Evolutionary conservation across 2,888 invertebrate genomes (phyloP), one percentile per base, ranked within the genome.

Genomic region (Drosophila barbarae): DNA sequence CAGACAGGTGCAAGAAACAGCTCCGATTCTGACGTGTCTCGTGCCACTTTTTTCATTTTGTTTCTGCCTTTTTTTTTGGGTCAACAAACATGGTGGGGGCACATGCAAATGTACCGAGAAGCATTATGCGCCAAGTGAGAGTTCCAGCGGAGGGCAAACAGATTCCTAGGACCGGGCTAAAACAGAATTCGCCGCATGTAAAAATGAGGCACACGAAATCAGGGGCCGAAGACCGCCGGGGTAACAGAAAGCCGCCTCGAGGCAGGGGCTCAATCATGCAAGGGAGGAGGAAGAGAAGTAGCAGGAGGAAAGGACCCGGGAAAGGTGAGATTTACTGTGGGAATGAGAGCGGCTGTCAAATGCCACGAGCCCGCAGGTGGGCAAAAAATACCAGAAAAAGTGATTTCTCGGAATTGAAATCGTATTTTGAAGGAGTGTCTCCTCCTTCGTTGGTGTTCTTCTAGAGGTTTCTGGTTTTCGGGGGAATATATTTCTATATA

Each of bases 21-120:
- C 44, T 53, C 49, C 34, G 38, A 36, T 50, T 78, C 71, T 78
- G 72, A 72, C 71, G 73, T 68, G 79, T 67, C 76, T 69, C 79
- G 79, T 79, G 79, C 42, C 59, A 50, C 55, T 49, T 51, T 51
- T 49, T 57, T 28, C 35, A 61, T 59, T n/a, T 39, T 46, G 38
- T 56, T 34, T 30, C 18, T 34, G 23, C 38, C 44, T 36, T 35
- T 42, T 26, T 69, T 79, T 79, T 81, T 70, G 82, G 79, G 82
- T 82, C 82, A 81, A 61, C 71, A 71, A 76, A 72, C 76, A 72
- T 71, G 76, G 69, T 41, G 50, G 28, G 39, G 42, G 56, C 21
- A 38, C 39, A 60, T 79, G 79, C 79, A 79, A 77, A 79, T 78
- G 76, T 74, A 65, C 51, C 76, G 21, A 73, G 46, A 21, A 30